Percentiles rank a stretch among this genome's conserved stretches.
Evolutionary conservation across 2,888 invertebrate species (phyloP).

Genomic region (Dendrolimus houi): DNA sequence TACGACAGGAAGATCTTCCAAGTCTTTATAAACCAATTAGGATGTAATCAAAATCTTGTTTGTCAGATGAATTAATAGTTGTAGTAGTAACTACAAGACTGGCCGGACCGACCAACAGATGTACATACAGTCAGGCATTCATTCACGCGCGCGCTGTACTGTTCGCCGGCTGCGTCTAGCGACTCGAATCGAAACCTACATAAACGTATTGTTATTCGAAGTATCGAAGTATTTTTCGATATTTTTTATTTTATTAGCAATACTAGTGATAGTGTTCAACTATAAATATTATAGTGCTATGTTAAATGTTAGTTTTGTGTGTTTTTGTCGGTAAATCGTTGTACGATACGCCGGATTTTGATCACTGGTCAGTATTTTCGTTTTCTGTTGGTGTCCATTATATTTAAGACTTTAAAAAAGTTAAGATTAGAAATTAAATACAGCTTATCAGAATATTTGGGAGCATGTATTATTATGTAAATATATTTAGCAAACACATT

Average conservation of each 20-base stretch:
- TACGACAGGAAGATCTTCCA: background rate
- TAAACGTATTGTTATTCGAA: constrained; percentile 14
- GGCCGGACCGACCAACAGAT: constrained; percentile 11
- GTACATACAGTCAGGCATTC: constrained; percentile 28
- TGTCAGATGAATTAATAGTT: background rate
- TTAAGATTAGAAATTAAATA: no score
- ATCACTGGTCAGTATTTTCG: background rate
- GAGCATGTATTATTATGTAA: no score
- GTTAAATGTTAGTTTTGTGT: background rate
- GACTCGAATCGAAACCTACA: constrained; percentile 24
- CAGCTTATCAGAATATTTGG: no score
- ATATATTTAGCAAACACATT: no score
- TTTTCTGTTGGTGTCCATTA: background rate
- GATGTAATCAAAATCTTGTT: background rate
- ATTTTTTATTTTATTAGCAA: constrained; percentile 7
- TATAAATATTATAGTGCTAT: background rate
- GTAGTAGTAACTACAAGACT: constrained; percentile 1
- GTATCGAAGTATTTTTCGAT: constrained; percentile 37
- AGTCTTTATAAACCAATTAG: background rate
- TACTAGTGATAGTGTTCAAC: constrained; percentile 1
- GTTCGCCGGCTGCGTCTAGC: constrained; percentile 43
- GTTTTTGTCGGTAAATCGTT: constrained; percentile 14
- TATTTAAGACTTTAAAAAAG: no score
- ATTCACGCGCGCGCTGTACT: constrained; percentile 59
- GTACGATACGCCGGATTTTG: background rate